Conservation (phyloP, 2,888 invertebrate species). For the Amphimallon solstitiale region DNA sequence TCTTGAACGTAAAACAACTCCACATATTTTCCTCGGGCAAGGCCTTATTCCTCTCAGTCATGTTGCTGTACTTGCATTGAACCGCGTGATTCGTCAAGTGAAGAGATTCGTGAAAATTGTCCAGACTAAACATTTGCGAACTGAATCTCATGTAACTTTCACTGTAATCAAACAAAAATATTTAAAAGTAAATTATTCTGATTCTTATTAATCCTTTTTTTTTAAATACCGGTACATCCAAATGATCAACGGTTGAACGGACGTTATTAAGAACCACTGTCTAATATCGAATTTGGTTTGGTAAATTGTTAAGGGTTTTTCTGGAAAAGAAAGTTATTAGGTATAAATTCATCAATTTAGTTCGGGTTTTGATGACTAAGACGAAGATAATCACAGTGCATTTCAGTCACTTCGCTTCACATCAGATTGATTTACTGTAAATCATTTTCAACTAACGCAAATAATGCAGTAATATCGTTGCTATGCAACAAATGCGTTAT, state of each 20-base stretch:
- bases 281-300: constrained; percentile 94
- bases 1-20: constrained; percentile 86
- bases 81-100: constrained; percentile 95
- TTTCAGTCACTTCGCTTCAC: not conserved
- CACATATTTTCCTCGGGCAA: constrained; percentile 95
- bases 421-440: not conserved
- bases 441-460: too few species aligned
- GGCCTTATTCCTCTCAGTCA: constrained; percentile 74
- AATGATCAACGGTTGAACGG: constrained; percentile 87
- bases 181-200: not conserved
- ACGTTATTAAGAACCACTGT: constrained; percentile 94
- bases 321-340: too few species aligned
- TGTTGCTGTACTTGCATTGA: constrained; percentile 85
- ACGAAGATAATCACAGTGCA: not conserved
- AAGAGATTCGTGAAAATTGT: constrained; percentile 90
- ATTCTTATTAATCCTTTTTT: not conserved
- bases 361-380: too few species aligned
- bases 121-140: constrained; percentile 86
- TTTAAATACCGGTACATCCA: constrained; percentile 86
- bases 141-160: constrained; percentile 94
- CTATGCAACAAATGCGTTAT: too few species aligned
- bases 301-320: constrained; percentile 87
- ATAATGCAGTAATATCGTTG: too few species aligned
- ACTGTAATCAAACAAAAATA: constrained; percentile 63
- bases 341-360: too few species aligned